These are phyloP conservation scores for Apomyelois bistriatella DNA, from an alignment of 2,888 invertebrate species.

Conservation along the genomic window DNA sequence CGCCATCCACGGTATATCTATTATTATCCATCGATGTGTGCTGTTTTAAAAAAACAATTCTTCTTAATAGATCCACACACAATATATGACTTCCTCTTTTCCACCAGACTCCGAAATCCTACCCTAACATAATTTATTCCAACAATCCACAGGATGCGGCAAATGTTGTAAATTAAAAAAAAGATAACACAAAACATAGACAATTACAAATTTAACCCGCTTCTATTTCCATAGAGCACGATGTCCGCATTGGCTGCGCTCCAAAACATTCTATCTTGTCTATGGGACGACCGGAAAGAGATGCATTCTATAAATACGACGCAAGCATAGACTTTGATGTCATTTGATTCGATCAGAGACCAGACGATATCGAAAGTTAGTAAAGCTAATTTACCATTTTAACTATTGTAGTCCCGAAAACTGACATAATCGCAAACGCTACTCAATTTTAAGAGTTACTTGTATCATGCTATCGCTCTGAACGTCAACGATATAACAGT, in stretches of 20 bases:
- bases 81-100: background rate
- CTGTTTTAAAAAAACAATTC: no score
- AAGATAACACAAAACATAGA: conserved; percentile 24
- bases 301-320: conserved; percentile 27
- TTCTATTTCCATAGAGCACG: conserved; percentile 39
- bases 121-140: conserved; percentile 12
- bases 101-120: background rate
- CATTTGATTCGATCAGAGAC: conserved; percentile 23
- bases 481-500: no score
- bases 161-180: conserved; percentile 2
- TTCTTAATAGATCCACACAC: background rate
- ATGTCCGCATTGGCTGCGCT: conserved; percentile 34
- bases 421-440: no score
- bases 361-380: background rate
- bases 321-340: conserved; percentile 31
- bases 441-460: no score
- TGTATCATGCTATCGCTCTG: no score
- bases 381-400: no score
- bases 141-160: conserved; percentile 18
- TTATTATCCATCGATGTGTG: no score
- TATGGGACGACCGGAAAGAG: conserved; percentile 29
- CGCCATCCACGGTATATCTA: no score
- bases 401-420: no score
- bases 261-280: conserved; percentile 33
- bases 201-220: conserved; percentile 33